Base-by-base conservation (phyloP, 1,140 invertebrate genomes). In the Drosophila kikkawai region DNA sequence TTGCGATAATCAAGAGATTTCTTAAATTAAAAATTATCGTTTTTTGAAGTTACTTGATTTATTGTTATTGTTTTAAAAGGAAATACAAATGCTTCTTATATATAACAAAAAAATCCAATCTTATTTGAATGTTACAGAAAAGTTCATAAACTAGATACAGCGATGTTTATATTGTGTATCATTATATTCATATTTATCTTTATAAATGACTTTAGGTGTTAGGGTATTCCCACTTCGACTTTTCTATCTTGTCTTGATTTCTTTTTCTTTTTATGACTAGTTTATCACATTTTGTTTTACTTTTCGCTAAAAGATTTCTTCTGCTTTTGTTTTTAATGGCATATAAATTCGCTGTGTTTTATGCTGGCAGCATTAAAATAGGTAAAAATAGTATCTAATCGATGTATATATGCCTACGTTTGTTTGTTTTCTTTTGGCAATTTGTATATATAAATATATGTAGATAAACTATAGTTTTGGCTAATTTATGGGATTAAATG, bases 261-360 rank as follows among this genome's bases (percentile, higher is more conserved):
- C 13, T 7, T 37, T 15, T 37, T 22, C 34, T 51, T 69, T 69
- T 50, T 57, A 48, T 63, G 41, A 48, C 48, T 64, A 75, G 41
- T 45, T 58, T 48, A 45, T 51, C 64, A 5, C 39, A 55, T 26
- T 74, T 65, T 51, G 37, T 59, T 42, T 50, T 47, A 56, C 34
- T 44, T 64, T 41, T 50, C 13, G 26, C 48, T 34, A 19, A 42
- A 55, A 56, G 65, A 39, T 82, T 37, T 74, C 48, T 47, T 53
- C 47, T 26, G 41, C 26, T 61, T 45, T 58, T 48, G 60, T 22
- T 47, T 65, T 59, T 68, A 79, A 71, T 86, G 58, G 47, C 56
- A 42, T 60, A 81, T 87, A 87, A 82, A 82, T 87, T 87, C 64
- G 36, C 41, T 58, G 44, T 44, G 66, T 60, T 65, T 76, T 77